Conservation (phyloP, 2,113 vertebrate genomes). For the Sinocyclocheilus rhinocerous region DNA sequence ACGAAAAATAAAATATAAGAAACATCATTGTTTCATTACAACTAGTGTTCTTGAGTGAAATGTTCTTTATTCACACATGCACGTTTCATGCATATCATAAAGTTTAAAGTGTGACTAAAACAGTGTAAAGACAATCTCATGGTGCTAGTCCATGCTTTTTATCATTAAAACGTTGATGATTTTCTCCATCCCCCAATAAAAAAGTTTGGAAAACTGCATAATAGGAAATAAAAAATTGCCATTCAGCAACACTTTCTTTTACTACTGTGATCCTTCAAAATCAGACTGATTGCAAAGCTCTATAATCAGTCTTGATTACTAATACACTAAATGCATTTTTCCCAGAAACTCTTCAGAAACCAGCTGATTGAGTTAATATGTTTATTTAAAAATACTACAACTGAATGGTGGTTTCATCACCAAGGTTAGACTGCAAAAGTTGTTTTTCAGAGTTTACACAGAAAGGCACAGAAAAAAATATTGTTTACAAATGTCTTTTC, state of each 20-base stretch:
- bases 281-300: background rate
- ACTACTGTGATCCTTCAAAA: background rate
- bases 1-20: background rate
- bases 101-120: background rate
- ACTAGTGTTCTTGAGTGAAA: background rate
- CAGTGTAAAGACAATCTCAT: background rate
- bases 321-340: background rate
- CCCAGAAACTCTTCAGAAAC: slow-evolving; percentile 58
- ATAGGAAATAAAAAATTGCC: background rate
- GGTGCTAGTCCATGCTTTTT: background rate
- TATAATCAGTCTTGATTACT: background rate
- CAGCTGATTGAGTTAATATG: slow-evolving; percentile 55
- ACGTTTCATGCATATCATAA: background rate
- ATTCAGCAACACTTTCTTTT: background rate
- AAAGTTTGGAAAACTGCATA: background rate
- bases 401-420: slow-evolving; percentile 20
- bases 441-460: slow-evolving; percentile 12
- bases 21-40: slow-evolving; percentile 1
- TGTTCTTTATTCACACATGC: slow-evolving; percentile 1
- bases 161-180: background rate
- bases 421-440: slow-evolving; percentile 16
- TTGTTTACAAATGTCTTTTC: background rate
- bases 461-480: slow-evolving; percentile 4
- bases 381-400: slow-evolving; percentile 47
- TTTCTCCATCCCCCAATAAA: background rate